phyloP scores from a whole-genome alignment of 2,113 vertebrate species.

The Peromyscus maniculatus region DNA sequence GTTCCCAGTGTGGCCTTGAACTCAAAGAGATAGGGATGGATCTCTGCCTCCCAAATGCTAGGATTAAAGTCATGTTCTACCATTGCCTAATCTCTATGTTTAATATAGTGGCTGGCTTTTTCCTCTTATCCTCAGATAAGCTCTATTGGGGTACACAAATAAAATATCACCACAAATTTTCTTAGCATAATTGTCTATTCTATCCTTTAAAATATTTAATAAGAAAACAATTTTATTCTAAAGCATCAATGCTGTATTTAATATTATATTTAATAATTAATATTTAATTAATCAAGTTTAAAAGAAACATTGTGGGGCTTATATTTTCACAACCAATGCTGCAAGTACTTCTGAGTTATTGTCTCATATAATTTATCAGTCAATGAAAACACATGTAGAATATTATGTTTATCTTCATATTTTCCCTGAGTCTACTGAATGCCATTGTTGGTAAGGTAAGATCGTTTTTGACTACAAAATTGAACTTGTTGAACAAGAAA shows the following conservation, averaged over 20 bases:
- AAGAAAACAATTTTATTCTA: neutral
- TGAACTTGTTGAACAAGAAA: neutral
- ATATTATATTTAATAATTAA: neutral
- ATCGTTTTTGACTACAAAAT: neutral
- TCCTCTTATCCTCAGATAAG: too few relatives aligned
- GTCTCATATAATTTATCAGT: neutral
- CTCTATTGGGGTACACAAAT: too few relatives aligned
- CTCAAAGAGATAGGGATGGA: too few relatives aligned
- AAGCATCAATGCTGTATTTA: neutral
- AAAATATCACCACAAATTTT: too few relatives aligned
- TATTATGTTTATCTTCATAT: neutral
- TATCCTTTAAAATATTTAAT: neutral
- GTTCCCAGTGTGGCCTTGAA: too few relatives aligned
- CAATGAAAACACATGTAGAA: neutral
- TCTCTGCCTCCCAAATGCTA: too few relatives aligned
- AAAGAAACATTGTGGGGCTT: neutral
- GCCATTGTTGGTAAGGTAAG: neutral
- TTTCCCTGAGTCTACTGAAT: neutral
- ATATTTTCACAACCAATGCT: neutral
- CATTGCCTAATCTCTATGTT: too few relatives aligned
- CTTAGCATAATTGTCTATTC: neutral
- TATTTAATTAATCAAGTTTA: neutral
- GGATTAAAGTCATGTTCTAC: too few relatives aligned
- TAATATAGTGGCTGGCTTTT: too few relatives aligned
- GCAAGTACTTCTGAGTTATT: neutral